A percentile compares a stretch with the other conserved stretches of the same genome.
Evolutionary conservation across 37 sponge, comb jelly and placozoan species (phyloP).

Genomic region (Chondrosia reniformis): DNA sequence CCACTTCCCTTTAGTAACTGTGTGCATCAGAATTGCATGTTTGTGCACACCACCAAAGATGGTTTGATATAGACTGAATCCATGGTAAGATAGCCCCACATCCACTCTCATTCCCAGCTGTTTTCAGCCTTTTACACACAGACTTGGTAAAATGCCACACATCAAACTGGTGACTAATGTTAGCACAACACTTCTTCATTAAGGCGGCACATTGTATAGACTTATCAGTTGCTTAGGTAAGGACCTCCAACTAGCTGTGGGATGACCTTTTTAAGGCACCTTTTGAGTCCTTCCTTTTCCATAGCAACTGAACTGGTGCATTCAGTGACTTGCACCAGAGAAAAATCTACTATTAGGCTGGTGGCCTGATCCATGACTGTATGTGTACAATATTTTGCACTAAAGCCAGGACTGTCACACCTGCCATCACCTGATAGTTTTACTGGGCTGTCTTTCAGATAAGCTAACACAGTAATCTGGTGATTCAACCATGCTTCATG

Average conservation of each 20-base stretch:
- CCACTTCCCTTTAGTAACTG: neutral
- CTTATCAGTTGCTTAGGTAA: neutral
- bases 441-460: neutral
- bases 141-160: neutral
- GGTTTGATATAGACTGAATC: neutral
- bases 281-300: constrained; percentile 7
- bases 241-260: neutral
- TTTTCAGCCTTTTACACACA: neutral
- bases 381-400: constrained; percentile 34
- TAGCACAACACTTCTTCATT: neutral
- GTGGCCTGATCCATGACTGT: constrained; percentile 25
- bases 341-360: constrained; percentile 23
- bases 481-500: neutral
- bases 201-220: neutral
- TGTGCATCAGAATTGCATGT: neutral
- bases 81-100: neutral
- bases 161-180: neutral
- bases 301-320: constrained; percentile 24
- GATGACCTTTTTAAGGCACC: neutral
- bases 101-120: neutral
- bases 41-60: neutral
- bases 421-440: constrained; percentile 31
- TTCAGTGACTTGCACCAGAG: constrained; percentile 35
- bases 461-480: neutral
- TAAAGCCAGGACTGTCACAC: constrained; percentile 41